Evolutionary conservation across 37 sponge, comb jelly and placozoan genomes (phyloP).

Genomic region (Ephydatia muelleri): DNA sequence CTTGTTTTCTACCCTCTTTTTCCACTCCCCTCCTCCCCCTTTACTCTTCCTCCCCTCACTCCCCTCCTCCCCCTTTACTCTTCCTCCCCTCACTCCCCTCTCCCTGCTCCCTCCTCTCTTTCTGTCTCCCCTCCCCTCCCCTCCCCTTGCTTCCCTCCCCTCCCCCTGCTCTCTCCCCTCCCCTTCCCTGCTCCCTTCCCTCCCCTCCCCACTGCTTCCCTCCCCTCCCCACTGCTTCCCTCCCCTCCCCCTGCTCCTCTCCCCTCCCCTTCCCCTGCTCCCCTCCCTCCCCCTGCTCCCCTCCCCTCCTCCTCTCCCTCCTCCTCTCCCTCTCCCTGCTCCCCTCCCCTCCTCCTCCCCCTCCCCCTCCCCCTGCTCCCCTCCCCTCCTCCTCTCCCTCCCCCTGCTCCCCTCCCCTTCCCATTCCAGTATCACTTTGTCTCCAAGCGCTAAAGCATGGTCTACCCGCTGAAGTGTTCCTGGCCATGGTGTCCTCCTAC

Average conservation of each 20-base stretch:
- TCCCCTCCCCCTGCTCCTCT: not conserved
- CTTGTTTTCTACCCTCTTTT: not conserved
- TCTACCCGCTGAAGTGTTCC: conserved; percentile 14
- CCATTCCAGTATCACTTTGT: conserved; percentile 29
- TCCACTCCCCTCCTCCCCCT: too few species aligned
- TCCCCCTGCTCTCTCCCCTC: too few species aligned
- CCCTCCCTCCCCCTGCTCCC: not conserved
- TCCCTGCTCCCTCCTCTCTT: not conserved
- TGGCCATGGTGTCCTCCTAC: conserved; percentile 6
- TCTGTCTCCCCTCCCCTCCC: conserved; percentile 1
- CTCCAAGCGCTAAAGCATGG: conserved; percentile 22
- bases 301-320: not conserved
- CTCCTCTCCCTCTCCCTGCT: too few species aligned
- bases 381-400: not conserved
- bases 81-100: too few species aligned
- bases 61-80: too few species aligned
- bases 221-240: too few species aligned
- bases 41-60: too few species aligned
- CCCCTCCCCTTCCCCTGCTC: not conserved
- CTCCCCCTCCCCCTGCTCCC: not conserved
- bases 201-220: too few species aligned
- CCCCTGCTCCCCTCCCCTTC: not conserved
- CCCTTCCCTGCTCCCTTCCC: too few species aligned
- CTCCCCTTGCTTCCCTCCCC: too few species aligned
- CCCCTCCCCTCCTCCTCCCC: not conserved